Base-by-base conservation (phyloP, 2,888 invertebrate genomes). In the Nezara viridula region DNA sequence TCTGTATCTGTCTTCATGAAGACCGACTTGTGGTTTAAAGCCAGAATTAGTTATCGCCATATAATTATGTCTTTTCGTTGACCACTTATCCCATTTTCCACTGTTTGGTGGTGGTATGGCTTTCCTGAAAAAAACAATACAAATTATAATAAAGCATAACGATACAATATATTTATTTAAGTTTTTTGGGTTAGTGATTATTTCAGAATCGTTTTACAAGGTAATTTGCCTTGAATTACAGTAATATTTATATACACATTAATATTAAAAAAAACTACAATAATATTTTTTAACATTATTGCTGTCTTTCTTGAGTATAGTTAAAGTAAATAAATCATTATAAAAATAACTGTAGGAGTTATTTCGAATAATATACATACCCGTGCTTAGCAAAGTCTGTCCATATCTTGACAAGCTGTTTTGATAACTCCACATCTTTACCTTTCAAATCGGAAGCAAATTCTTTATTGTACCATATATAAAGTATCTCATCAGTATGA, bases 361-460 rank as follows among this genome's bases (percentile, higher is more conserved):
- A 44, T 44, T 44, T 44, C 44, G 10, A 19, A 19, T 0, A 85
- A 50, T 86, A 27, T 50, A 50, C 86, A 24, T 86, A 90, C 90
- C 90, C 90, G 19, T 77, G n/a, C 21, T 55, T 86, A 27, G 89
- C 89, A 55, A 90, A 90, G 52, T 86, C 77, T 1, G 89, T 50
- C 66, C 66, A 85, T 27, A 73, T 55, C 55, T 77, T 27, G n/a
- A 89, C 89, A 37, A 90, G 32, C 4, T 77, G 7, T 44, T 89
- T 81, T 4, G 90, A 90, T 44, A 90, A 60, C 77, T 77, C 47
- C 3, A 90, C 77, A 47, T 88, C 86, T 21, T 77, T 47, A 55
- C 52, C 86, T 37, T 40, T 50, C 50, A 73, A 47, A 50, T 77
- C 49, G 24, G 77, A 77, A 66, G 44, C 55, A 50, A 40, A 40